These are phyloP conservation scores for Okamejei kenojei DNA, from an alignment of 2,797 vertebrate genomes.

Conservation along the genomic window DNA sequence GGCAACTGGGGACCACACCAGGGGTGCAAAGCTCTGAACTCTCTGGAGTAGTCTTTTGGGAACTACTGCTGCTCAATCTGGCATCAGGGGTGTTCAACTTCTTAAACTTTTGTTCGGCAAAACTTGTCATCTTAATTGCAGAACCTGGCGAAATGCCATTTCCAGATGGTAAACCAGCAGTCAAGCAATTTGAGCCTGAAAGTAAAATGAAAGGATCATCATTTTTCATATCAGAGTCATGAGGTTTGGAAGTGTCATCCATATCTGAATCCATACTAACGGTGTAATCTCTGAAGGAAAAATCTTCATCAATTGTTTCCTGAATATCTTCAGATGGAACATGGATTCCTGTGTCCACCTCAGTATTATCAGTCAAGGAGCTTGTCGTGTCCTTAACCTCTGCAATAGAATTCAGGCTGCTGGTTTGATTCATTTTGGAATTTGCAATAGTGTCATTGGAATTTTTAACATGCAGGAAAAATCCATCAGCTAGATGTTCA, in stretches of 20 bases:
- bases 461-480: conserved; percentile 82
- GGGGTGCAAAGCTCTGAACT: conserved; percentile 82
- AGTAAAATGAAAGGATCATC: conserved; percentile 65
- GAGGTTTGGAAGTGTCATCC: conserved; percentile 68
- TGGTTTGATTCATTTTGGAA: conserved; percentile 54
- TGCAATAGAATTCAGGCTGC: conserved; percentile 61
- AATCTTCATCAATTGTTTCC: conserved; percentile 91
- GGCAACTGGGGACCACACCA: conserved; percentile 81
- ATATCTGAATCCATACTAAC: conserved; percentile 88
- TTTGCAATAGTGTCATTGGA: conserved; percentile 59
- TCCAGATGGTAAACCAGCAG: conserved; percentile 70
- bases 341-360: conserved; percentile 90
- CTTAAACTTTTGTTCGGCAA: conserved; percentile 89
- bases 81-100: conserved; percentile 76
- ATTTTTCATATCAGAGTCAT: conserved; percentile 71
- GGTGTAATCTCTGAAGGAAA: conserved; percentile 87
- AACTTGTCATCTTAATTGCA: conserved; percentile 85
- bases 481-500: conserved; percentile 74
- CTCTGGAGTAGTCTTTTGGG: conserved; percentile 88
- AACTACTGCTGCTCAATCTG: conserved; percentile 76
- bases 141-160: conserved; percentile 74
- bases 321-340: conserved; percentile 90
- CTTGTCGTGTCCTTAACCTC: conserved; percentile 71
- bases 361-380: conserved; percentile 72
- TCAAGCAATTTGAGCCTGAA: conserved; percentile 75